These are phyloP conservation scores for Pogonocichla stellata DNA, from an alignment of 2,113 vertebrate genomes.

Conservation along the genomic window DNA sequence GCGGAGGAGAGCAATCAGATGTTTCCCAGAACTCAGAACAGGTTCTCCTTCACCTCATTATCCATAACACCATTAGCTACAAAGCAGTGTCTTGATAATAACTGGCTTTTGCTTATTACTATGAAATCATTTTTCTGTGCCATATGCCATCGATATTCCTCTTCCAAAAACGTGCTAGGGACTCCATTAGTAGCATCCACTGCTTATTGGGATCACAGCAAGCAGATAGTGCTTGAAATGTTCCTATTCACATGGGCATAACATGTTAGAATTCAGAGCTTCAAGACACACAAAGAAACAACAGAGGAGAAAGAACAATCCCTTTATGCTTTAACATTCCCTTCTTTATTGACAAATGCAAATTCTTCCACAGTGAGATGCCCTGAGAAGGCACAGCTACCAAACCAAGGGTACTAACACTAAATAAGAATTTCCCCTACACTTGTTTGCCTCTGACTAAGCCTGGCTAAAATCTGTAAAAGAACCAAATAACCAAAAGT, in stretches of 20 bases:
- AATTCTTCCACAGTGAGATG: neutral
- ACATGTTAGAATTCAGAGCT: neutral
- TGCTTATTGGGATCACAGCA: constrained; percentile 36
- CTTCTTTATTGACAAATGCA: constrained; percentile 36
- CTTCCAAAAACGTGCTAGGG: constrained; percentile 37
- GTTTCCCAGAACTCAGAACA: neutral
- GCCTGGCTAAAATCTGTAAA: neutral
- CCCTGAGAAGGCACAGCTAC: neutral
- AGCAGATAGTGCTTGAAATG: constrained; percentile 29
- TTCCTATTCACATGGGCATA: neutral
- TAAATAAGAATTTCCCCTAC: neutral
- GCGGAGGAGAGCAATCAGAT: neutral
- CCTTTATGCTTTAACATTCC: neutral
- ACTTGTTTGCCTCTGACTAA: neutral
- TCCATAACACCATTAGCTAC: constrained; percentile 13
- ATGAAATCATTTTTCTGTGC: constrained; percentile 44
- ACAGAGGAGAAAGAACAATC: neutral
- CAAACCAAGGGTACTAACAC: neutral
- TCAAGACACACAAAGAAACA: constrained; percentile 23
- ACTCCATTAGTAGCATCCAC: constrained; percentile 15
- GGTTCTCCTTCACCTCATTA: constrained; percentile 5
- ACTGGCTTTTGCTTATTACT: constrained; percentile 14
- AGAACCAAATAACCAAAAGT: neutral
- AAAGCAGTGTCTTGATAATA: neutral
- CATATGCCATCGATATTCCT: constrained; percentile 34